Evolutionary conservation across 2,113 vertebrate genomes (phyloP), one percentile per base, ranked within the genome.

Genomic region (Polyodon spathula): DNA sequence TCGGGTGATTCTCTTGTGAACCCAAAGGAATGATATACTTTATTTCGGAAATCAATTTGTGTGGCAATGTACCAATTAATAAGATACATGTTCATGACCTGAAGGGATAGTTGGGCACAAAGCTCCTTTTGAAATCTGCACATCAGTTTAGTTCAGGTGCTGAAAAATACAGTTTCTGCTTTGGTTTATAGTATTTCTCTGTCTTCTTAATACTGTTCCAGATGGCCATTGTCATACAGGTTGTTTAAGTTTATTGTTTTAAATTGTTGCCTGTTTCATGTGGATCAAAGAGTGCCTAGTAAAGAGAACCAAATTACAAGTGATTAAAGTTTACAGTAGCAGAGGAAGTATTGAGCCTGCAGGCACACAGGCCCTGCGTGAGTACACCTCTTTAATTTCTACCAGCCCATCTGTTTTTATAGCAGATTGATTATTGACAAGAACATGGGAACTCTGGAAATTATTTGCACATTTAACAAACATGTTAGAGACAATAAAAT

Each of bases 261-360:
- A 52, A 65, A 66, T 53, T 56, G 54, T 38, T 58, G 62, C 54
- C 16, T 54, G 14, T 14, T 54, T 38, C 54, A 37, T 38, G 54
- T 58, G 64, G 46, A 64, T 68, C 42, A 68, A 68, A 65, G 44
- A 64, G 52, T 56, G n/a, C 61, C 55, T 44, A 60, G 63, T 52
- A 48, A 66, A 62, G 56, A 61, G 61, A 57, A 53, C 51, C 63
- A 68, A 68, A 66, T 64, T 66, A 68, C 37, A 61, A 64, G 63
- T 62, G 58, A 66, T 68, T 68, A 38, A 63, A 64, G 56, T 68
- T 68, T 71, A 73, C 72, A 69, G 72, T 71, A 71, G 64, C 46
- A 56, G 58, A 67, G 61, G 57, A 56, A 59, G 59, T 27, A 6
- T 40, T 43, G 59, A 40, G 59, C 66, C 68, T 27, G 6, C 8